These are phyloP conservation scores for Saguinus imperator DNA, from an alignment of 2,113 vertebrate species.

Conservation along the genomic window DNA sequence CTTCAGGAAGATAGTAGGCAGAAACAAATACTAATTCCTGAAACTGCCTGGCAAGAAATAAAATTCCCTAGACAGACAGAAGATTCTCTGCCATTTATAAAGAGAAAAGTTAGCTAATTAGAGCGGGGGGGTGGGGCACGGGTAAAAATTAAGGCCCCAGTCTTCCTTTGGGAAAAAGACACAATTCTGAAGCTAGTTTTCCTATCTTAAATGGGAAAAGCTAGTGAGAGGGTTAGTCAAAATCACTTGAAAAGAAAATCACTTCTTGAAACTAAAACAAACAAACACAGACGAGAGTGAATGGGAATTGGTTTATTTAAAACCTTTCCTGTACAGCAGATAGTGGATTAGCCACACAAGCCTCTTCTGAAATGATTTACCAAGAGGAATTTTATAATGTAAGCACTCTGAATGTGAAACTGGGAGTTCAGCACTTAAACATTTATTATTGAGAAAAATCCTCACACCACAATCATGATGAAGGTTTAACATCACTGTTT, in stretches of 20 bases:
- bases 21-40: neutral
- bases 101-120: neutral
- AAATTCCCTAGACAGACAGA: slow-evolving; percentile 9
- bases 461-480: neutral
- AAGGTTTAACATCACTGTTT: neutral
- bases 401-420: neutral
- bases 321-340: neutral
- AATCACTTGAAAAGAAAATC: slow-evolving; percentile 39
- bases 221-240: neutral
- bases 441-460: slow-evolving; percentile 22
- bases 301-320: neutral
- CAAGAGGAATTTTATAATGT: neutral
- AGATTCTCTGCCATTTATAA: neutral
- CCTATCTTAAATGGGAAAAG: slow-evolving; percentile 15
- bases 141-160: neutral
- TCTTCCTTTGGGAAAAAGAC: neutral
- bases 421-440: neutral
- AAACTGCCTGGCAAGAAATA: neutral
- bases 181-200: neutral
- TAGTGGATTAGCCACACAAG: neutral
- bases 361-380: neutral
- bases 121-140: too few species aligned
- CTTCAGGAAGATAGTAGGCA: neutral
- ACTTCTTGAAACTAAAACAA: slow-evolving; percentile 19
- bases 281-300: neutral